Evolutionary conservation across 2,113 vertebrate species (phyloP).

Genomic region (Apteryx owenii): DNA sequence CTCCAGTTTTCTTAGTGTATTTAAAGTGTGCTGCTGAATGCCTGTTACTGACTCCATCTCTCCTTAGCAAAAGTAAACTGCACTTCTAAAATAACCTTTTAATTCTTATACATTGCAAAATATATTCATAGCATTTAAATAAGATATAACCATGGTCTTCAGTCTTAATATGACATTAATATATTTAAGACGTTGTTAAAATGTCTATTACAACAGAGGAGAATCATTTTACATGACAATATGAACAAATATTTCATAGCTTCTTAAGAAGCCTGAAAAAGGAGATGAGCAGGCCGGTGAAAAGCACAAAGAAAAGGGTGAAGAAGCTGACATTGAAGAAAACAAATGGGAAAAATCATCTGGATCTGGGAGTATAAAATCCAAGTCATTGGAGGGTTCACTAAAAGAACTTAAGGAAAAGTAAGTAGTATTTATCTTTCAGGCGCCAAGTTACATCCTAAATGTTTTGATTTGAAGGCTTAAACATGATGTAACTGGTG

Average conservation of each 20-base stretch:
- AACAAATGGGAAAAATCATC: constrained; percentile 84
- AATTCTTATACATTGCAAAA: background rate
- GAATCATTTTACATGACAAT: background rate
- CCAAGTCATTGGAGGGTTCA: constrained; percentile 62
- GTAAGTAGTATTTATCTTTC: constrained; percentile 75
- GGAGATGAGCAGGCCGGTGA: constrained; percentile 88
- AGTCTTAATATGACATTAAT: background rate
- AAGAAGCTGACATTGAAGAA: constrained; percentile 82
- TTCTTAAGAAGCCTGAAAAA: constrained; percentile 94
- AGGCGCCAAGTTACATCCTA: background rate
- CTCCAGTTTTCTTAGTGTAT: background rate
- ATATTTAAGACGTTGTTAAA: background rate
- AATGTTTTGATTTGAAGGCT: background rate
- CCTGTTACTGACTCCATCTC: background rate
- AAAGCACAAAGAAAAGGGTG: constrained; percentile 87
- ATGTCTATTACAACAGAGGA: background rate
- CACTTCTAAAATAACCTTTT: background rate
- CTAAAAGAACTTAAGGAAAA: constrained; percentile 85
- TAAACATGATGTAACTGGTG: background rate
- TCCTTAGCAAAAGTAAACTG: background rate
- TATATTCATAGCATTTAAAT: background rate
- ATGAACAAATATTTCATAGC: constrained; percentile 78
- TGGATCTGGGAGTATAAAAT: constrained; percentile 76
- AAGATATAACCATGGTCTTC: background rate
- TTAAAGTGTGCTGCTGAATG: background rate